phyloP scores from a whole-genome alignment of 2,113 vertebrate species.

The Equus przewalskii region DNA sequence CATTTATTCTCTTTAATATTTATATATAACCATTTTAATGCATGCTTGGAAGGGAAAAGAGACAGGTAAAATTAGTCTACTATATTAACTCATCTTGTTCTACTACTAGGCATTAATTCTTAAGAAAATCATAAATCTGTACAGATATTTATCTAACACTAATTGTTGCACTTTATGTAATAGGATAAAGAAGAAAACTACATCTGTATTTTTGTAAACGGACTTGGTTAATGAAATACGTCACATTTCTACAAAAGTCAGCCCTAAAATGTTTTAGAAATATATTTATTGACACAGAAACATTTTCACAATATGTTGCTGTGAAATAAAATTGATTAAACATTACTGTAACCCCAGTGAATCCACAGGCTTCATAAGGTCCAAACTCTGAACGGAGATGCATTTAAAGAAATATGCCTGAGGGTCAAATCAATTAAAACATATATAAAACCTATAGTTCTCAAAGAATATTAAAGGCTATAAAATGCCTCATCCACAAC shows the following conservation, averaged over 20 bases:
- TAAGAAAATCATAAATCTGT: neutral
- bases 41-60: neutral
- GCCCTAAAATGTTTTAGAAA: neutral
- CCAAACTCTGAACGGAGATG: neutral
- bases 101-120: neutral
- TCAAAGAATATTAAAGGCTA: neutral
- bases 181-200: neutral
- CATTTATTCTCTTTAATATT: neutral
- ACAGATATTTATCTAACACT: neutral
- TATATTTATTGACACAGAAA: neutral
- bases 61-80: neutral
- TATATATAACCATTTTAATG: neutral
- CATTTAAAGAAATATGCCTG: neutral
- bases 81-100: neutral
- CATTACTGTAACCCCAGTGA: neutral
- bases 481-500: neutral
- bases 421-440: neutral
- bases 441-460: neutral
- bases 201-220: neutral
- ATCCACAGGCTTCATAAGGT: neutral
- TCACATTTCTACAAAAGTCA: neutral
- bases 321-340: neutral
- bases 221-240: neutral
- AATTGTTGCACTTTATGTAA: neutral
- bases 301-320: neutral